Evolutionary conservation across 2,113 vertebrate genomes (phyloP), one percentile per base, ranked within the genome.

Genomic region (Vulpes lagopus): DNA sequence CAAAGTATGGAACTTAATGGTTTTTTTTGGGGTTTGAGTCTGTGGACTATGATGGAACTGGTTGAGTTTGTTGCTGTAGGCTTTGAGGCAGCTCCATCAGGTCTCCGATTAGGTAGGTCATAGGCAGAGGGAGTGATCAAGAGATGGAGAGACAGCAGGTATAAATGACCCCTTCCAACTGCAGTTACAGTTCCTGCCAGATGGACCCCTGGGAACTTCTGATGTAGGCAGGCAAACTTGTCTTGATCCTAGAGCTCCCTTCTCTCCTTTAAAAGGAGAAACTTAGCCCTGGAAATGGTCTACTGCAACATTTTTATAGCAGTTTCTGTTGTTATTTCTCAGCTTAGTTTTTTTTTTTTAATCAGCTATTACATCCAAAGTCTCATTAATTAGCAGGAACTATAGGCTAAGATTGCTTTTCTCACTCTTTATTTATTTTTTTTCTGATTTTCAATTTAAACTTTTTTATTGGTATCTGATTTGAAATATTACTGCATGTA

Each of bases 381-480:
- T 64, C 60, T 25, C 27, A 49, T 79, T 53, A 51, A 32, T 86
- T 69, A 87, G 32, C 81, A 71, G 11, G 9, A 81, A 30, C 27
- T 71, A 2, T 17, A 51, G 65, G 19, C n/a, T 32, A 95, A 73
- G n/a, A 49, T 87, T 59, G 0, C 19, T 67, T 55, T 89, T 85
- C 85, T n/a, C 30, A 73, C 14, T 23, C 9, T 82, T 3, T 16
- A 27, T 60, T 94, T 85, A 89, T 32, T 73, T 91, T 95, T 89
- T 30, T 89, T 88, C 73, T 87, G 84, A 62, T 74, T 74, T 93
- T 91, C 20, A 91, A 2, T 60, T 78, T 78, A 22, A 83, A 35
- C 16, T 74, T 91, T 89, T 89, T 92, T 35, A 38, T 90, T 93
- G 85, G 49, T 86, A 55, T 59, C 57, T 76, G 43, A 27, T 65